phyloP scores from a whole-genome alignment of 2,888 invertebrate genomes.

The Cacoxenus indagator region DNA sequence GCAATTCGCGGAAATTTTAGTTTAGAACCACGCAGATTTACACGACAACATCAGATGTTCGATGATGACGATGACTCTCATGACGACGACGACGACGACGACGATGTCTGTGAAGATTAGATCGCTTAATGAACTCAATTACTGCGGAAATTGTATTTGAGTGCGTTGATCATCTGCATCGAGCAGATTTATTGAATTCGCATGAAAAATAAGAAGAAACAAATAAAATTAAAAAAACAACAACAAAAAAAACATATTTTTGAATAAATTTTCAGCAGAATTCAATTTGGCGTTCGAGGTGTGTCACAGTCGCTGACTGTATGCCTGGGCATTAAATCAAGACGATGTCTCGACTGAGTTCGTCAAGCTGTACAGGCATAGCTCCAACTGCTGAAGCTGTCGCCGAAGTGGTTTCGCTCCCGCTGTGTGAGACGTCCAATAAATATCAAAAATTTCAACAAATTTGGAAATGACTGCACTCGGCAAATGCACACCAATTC shows the following conservation, averaged over 20 bases:
- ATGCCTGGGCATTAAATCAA: too few species aligned
- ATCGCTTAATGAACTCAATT: slow-evolving; percentile 11
- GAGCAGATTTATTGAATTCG: not conserved
- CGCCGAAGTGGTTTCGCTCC: too few species aligned
- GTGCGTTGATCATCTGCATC: not conserved
- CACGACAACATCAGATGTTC: not conserved
- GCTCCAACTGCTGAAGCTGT: too few species aligned
- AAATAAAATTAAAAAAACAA: too few species aligned
- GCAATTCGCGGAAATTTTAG: not conserved
- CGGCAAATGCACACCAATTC: not conserved
- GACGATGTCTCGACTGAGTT: too few species aligned
- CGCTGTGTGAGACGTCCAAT: not conserved
- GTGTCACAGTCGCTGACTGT: too few species aligned
- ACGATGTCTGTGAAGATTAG: not conserved
- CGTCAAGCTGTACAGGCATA: too few species aligned
- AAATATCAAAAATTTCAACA: not conserved
- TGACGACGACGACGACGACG: not conserved
- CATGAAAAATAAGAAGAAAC: too few species aligned
- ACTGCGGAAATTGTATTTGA: not conserved
- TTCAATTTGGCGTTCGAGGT: not conserved
- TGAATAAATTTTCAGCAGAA: not conserved
- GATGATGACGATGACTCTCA: not conserved
- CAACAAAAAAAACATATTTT: too few species aligned
- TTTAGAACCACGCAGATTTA: not conserved
- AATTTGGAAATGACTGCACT: not conserved